Base-by-base conservation (phyloP, 1,140 invertebrate genomes). In the Euura lappo region DNA sequence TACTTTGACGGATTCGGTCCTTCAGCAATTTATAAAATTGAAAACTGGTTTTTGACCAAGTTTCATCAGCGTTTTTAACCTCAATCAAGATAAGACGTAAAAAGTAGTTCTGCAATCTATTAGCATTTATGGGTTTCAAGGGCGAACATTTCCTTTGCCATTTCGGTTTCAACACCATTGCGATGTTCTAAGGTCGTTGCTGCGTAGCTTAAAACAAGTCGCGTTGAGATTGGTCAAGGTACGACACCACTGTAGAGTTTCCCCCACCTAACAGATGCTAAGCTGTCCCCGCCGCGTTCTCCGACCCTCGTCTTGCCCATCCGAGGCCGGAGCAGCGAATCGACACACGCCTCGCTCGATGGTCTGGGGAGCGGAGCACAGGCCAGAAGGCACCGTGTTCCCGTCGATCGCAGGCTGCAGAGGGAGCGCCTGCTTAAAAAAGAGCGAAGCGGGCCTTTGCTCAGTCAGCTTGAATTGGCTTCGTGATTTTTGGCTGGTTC, bases 141-240 rank as follows among this genome's bases (percentile, higher is more conserved):
- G 28, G 28, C 28, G 28, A 28, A 28, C 0, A 60, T 70, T 43
- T 42, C 46, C n/a, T 74, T 80, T 72, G 71, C 72, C 71, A 80
- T 80, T 81, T 82, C 71, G 70, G 76, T 81, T 83, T 79, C 70
- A 71, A 75, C 71, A 68, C 71, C 80, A 82, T 80, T 78, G 71
- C 79, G 77, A 79, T 70, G 77, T 83, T 82, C 81, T 83, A 80
- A 84, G 81, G 84, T 82, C 83, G 80, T 75, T 78, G 77, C 75
- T 82, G 79, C 78, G 83, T 85, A 86, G 84, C 84, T 86, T 86
- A 86, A 86, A 86, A 86, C 85, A 83, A 86, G 84, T 85, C 78
- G 80, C 83, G 82, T 86, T 86, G 84, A 85, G 85, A 86, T 86
- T 86, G 85, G 85, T 86, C 85, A 86, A 86, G 85, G 84, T 84